Percentiles rank a stretch among this genome's conserved stretches.
These are phyloP conservation scores for Tupaia tana DNA, from an alignment of 2,113 vertebrate genomes.

Conservation along the genomic window DNA sequence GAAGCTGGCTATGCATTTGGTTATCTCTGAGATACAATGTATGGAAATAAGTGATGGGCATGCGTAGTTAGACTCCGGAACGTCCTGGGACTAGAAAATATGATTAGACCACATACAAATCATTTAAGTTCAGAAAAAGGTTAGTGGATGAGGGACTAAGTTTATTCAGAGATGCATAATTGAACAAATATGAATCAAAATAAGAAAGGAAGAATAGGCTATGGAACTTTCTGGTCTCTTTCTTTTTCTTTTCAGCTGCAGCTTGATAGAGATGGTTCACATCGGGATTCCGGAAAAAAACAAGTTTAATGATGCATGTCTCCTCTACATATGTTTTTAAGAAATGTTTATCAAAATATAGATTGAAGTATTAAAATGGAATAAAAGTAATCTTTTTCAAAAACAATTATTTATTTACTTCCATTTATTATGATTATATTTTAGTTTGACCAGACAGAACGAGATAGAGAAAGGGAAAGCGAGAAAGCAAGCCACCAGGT, in stretches of 20 bases:
- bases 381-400: not conserved
- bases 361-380: not conserved
- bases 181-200: conserved; percentile 63
- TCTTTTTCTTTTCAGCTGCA: conserved; percentile 5
- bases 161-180: conserved; percentile 60
- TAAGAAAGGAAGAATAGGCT: not conserved
- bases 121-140: conserved; percentile 76
- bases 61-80: conserved; percentile 70
- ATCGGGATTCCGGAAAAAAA: conserved; percentile 5
- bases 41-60: conserved; percentile 77
- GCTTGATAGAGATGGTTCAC: not conserved
- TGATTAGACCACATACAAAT: conserved; percentile 76
- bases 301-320: conserved; percentile 32
- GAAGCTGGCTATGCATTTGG: conserved; percentile 78
- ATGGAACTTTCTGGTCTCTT: not conserved
- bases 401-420: no score
- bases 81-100: conserved; percentile 71
- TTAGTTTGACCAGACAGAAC: no score
- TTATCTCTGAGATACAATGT: conserved; percentile 79
- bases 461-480: no score
- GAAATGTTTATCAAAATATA: not conserved
- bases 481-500: no score
- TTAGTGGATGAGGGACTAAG: conserved; percentile 55
- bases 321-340: not conserved
- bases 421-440: no score